Evolutionary conservation across 2,888 invertebrate genomes (phyloP).

Genomic region (Frankliniella intonsa): DNA sequence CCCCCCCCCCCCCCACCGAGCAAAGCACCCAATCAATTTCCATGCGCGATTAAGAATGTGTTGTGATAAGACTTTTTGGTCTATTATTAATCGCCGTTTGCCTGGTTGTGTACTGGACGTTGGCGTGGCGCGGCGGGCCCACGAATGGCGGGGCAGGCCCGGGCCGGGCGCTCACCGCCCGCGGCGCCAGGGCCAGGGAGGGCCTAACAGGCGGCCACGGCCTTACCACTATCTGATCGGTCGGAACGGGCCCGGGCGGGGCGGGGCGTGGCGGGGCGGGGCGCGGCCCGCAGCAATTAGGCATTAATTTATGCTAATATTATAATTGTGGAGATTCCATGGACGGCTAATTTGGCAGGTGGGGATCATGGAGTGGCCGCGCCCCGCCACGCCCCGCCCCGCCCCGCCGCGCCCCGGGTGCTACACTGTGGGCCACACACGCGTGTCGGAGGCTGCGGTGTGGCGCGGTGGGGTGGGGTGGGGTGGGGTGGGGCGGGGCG

Average conservation of each 20-base stretch:
- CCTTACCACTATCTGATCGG: conserved; percentile 21
- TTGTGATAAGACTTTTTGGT: not conserved
- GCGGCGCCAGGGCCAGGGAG: not conserved
- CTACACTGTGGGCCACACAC: conserved; percentile 10
- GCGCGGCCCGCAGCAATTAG: not conserved
- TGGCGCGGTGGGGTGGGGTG: not conserved
- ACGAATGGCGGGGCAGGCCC: not conserved
- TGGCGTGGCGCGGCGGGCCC: not conserved
- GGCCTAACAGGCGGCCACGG: not conserved
- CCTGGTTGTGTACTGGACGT: not conserved
- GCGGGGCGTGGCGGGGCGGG: not conserved
- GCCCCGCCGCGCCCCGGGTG: not conserved
- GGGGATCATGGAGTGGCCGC: conserved; percentile 6
- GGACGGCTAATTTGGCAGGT: conserved; percentile 22
- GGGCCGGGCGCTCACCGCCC: not conserved
- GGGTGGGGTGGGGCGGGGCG: not conserved
- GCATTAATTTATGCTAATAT: conserved; percentile 27
- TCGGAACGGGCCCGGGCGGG: not conserved
- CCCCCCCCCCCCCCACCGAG: too few relatives aligned
- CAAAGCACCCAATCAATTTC: not conserved
- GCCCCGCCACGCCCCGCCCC: not conserved
- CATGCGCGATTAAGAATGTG: not conserved
- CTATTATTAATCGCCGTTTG: not conserved
- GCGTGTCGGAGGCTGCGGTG: not conserved
- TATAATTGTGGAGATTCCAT: conserved; percentile 21